Base-by-base conservation (phyloP, 2,888 invertebrate genomes). In the Penaeus monodon region DNA sequence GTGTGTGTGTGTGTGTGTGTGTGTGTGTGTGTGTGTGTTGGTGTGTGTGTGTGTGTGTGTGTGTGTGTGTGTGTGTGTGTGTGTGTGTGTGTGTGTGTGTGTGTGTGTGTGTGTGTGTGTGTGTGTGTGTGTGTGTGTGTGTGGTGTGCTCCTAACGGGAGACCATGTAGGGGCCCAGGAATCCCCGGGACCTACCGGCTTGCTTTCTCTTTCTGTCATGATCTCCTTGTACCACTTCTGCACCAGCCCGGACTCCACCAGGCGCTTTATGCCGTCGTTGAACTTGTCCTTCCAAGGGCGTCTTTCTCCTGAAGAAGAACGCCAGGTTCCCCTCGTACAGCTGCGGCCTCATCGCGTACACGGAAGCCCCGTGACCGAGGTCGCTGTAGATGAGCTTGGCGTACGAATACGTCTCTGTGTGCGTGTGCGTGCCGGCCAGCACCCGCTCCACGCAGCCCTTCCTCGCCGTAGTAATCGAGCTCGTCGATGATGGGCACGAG, bases 301-400 rank as follows among this genome's bases (percentile, higher is more conserved):
- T 85, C 29, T 85, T 29, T n/a, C 70, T 85, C 44, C 79, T 79
- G 38, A 85, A 76, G 57, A 78, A 79, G 64, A 73, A 85, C 17
- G 73, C 79, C n/a, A 85, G 78, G 22, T 78, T 66, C 8, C 85
- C 85, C 6, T 29, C 66, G 70, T 85, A 85, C 27, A 85, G 57
- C 79, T 85, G 49, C 7, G 73, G 74, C 38, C 17, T 49, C 38
- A 83, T 73, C n/a, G 29, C 29, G 33, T 74, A 83, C 10, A 33
- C 33, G 57, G 57, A 57, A 3, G 57, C 14, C 57, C 57, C 57
- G 57, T 57, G 57, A 14, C 70, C 70, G 27, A 70, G 29, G 24
- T n/a, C 24, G 70, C 29, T 70, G 33, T 70, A 70, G 38, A 29
- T 33, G 33, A 29, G 33, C 68, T 63, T 81, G 8, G 65, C 64